A percentile compares a stretch with the other conserved stretches of the same genome.
phyloP scores from a whole-genome alignment of 2,888 invertebrate genomes.

The Mesorhabditis belari region DNA sequence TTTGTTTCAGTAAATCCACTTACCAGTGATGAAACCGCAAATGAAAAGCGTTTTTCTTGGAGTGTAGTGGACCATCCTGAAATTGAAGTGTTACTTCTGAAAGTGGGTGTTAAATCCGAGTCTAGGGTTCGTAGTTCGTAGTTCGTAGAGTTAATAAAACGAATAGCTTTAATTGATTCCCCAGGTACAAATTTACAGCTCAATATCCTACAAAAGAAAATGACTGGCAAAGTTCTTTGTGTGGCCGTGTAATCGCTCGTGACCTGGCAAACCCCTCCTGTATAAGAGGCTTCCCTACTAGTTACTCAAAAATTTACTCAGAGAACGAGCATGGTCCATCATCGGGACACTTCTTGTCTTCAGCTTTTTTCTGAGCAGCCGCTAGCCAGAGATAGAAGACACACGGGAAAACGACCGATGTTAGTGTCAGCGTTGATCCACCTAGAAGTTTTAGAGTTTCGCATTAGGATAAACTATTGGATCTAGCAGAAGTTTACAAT shows the following conservation, averaged over 20 bases:
- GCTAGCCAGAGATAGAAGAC: constrained; percentile 42
- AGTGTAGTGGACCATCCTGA: constrained; percentile 16
- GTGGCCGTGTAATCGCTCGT: too few relatives aligned
- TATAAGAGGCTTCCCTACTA: not conserved
- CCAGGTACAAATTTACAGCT: too few relatives aligned
- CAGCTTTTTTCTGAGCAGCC: constrained; percentile 26
- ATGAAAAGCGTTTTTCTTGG: constrained; percentile 13
- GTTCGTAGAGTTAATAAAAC: too few relatives aligned
- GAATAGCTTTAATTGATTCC: too few relatives aligned
- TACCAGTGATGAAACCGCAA: constrained; percentile 28
- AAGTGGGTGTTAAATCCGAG: not conserved
- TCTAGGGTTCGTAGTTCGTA: too few relatives aligned
- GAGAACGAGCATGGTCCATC: constrained; percentile 9
- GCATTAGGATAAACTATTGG: not conserved
- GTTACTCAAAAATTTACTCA: constrained; percentile 7
- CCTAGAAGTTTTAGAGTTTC: constrained; percentile 8
- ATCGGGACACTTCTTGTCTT: constrained; percentile 14
- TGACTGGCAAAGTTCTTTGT: too few relatives aligned
- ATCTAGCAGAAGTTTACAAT: constrained; percentile 2
- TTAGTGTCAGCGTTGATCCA: constrained; percentile 40
- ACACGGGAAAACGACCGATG: constrained; percentile 46
- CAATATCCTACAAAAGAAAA: too few relatives aligned
- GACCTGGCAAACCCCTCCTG: too few relatives aligned
- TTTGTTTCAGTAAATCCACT: not conserved
- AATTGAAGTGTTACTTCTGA: constrained; percentile 5